Percentiles rank a stretch among this genome's conserved stretches.
phyloP scores from a whole-genome alignment of 2,888 invertebrate species.

The Metallyticus violacea region DNA sequence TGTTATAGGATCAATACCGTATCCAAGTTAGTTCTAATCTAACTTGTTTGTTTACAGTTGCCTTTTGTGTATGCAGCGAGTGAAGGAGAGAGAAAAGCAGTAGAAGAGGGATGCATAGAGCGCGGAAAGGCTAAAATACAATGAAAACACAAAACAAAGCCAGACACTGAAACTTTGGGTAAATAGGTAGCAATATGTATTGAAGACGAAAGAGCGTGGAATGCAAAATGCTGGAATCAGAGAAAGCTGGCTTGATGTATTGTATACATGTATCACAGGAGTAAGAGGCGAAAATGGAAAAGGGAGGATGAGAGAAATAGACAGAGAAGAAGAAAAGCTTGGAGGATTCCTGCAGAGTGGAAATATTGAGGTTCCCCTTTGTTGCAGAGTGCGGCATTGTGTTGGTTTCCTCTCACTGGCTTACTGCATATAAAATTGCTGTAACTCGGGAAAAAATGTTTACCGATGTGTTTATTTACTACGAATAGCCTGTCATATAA shows the following conservation, averaged over 20 bases:
- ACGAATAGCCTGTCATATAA: no score
- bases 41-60: slow-evolving; percentile 32
- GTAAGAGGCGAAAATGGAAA: not conserved
- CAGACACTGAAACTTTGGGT: slow-evolving; percentile 29
- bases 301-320: not conserved
- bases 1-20: slow-evolving; percentile 25
- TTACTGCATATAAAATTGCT: no score
- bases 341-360: not conserved
- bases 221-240: not conserved
- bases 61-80: not conserved
- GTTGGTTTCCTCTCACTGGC: no score
- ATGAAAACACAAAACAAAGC: slow-evolving; percentile 30
- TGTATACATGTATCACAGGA: slow-evolving; percentile 28
- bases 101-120: not conserved
- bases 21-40: slow-evolving; percentile 29
- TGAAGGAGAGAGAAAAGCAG: no score
- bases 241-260: slow-evolving; percentile 22
- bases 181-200: slow-evolving; percentile 30
- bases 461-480: no score
- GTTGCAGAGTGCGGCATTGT: not conserved
- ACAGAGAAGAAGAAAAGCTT: not conserved
- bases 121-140: slow-evolving; percentile 5
- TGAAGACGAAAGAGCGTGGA: slow-evolving; percentile 11
- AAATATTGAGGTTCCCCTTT: not conserved
- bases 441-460: no score